phyloP scores from a whole-genome alignment of 2,113 vertebrate genomes.

The Nothobranchius kuhntae region DNA sequence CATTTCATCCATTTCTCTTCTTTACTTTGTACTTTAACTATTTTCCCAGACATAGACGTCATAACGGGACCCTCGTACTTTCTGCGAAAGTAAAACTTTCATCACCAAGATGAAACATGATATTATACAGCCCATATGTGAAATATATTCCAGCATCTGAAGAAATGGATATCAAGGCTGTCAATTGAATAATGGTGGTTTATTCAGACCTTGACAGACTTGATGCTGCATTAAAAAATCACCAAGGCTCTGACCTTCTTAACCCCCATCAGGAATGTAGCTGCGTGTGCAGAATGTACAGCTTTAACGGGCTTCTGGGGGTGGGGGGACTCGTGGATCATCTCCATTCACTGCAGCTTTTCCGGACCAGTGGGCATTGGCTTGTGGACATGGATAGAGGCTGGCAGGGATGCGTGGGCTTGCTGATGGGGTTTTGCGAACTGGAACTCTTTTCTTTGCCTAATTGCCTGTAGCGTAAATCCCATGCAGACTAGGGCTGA shows the following conservation, averaged over 20 bases:
- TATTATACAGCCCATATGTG: background rate
- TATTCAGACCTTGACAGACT: slow-evolving; percentile 28
- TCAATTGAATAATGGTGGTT: slow-evolving; percentile 14
- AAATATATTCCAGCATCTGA: slow-evolving; percentile 2
- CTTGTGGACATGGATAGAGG: slow-evolving; percentile 54
- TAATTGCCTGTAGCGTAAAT: slow-evolving; percentile 48
- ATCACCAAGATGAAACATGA: background rate
- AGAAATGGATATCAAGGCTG: background rate
- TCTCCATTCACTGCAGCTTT: slow-evolving; percentile 72
- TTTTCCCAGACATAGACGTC: slow-evolving; percentile 11
- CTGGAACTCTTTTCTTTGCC: slow-evolving; percentile 47
- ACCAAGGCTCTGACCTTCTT: slow-evolving; percentile 64
- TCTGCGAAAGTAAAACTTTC: slow-evolving; percentile 2
- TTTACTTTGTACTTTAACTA: slow-evolving; percentile 4
- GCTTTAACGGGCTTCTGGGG: slow-evolving; percentile 61
- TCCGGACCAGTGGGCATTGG: slow-evolving; percentile 63
- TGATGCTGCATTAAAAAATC: slow-evolving; percentile 31
- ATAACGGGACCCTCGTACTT: background rate
- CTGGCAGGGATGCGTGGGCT: slow-evolving; percentile 52
- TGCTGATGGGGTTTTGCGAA: slow-evolving; percentile 33
- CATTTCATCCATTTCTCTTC: slow-evolving; percentile 1
- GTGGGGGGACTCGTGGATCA: slow-evolving; percentile 37
- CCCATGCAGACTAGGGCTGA: background rate
- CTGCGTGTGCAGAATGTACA: slow-evolving; percentile 69
- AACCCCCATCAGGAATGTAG: slow-evolving; percentile 67